These are phyloP conservation scores for Pelecanus crispus DNA, from an alignment of 2,113 vertebrate species.

Conservation along the genomic window DNA sequence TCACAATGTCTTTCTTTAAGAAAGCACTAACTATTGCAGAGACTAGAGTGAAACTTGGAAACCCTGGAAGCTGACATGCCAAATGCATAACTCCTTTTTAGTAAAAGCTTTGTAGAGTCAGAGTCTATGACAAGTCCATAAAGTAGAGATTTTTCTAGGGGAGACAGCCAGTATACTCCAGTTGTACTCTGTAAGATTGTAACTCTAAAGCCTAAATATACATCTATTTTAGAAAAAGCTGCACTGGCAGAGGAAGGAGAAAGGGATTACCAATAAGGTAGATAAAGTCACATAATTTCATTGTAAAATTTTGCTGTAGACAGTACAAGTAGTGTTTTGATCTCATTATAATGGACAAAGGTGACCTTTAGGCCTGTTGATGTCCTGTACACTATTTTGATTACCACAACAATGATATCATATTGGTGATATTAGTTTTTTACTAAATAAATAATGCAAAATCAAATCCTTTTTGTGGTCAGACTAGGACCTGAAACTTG, in stretches of 20 bases:
- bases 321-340: background rate
- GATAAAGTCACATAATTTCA: background rate
- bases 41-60: background rate
- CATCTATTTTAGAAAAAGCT: background rate
- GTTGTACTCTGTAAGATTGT: background rate
- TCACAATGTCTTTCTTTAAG: background rate
- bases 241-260: background rate
- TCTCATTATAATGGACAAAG: background rate
- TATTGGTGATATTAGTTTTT: background rate
- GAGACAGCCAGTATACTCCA: background rate
- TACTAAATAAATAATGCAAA: background rate
- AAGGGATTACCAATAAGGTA: background rate
- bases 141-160: background rate
- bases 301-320: background rate
- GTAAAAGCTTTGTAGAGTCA: background rate
- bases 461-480: background rate
- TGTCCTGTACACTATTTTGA: background rate
- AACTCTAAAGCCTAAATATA: background rate
- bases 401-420: background rate
- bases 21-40: background rate
- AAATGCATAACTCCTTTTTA: background rate
- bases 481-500: background rate
- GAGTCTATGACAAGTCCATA: background rate
- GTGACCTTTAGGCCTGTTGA: background rate
- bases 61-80: background rate